Conservation (phyloP, 2,888 invertebrate genomes). For the Scaeva pyrastri region DNA sequence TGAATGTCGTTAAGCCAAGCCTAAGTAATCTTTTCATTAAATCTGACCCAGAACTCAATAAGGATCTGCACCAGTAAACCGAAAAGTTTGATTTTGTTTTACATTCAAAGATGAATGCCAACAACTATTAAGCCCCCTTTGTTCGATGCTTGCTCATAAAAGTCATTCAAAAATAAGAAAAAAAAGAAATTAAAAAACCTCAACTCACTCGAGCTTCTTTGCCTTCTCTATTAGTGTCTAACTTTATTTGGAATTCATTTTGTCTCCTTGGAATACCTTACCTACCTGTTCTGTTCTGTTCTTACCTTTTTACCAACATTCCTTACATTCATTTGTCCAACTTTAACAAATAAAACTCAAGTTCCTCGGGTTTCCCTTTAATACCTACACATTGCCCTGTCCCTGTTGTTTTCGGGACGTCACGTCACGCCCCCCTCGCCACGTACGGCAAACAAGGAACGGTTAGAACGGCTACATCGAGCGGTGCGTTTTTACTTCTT, state of each 20-base stretch:
- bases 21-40: constrained; percentile 3
- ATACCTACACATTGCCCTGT: constrained; percentile 24
- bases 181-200: constrained; percentile 4
- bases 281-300: constrained; percentile 19
- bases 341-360: constrained; percentile 69
- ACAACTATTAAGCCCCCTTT: neutral
- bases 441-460: too few relatives aligned
- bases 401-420: neutral
- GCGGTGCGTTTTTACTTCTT: too few relatives aligned
- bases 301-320: constrained; percentile 42
- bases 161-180: constrained; percentile 3
- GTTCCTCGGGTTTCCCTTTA: constrained; percentile 57
- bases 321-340: constrained; percentile 69
- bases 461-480: too few relatives aligned
- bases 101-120: neutral
- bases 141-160: neutral
- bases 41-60: constrained; percentile 5
- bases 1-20: neutral
- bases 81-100: neutral
- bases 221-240: constrained; percentile 18
- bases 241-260: constrained; percentile 43
- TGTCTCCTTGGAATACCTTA: neutral
- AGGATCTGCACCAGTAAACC: constrained; percentile 14
- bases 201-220: constrained; percentile 25
- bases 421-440: too few relatives aligned